Evolutionary conservation across 2,888 invertebrate species (phyloP).

Genomic region (Monochamus alternatus): DNA sequence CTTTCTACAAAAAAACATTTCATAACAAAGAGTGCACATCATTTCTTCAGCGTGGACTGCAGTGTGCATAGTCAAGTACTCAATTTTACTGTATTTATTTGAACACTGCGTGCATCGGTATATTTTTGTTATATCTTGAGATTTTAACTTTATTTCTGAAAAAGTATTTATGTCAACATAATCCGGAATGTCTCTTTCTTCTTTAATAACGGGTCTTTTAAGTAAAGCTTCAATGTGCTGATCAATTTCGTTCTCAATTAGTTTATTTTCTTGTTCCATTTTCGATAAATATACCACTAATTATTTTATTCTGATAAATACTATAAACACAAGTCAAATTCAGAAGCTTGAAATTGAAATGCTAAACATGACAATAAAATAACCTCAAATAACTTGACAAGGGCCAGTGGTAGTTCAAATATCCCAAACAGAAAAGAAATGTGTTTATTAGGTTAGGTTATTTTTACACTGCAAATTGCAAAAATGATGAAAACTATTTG

Average conservation of each 20-base stretch:
- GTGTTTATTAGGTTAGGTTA: too few species aligned
- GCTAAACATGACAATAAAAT: too few species aligned
- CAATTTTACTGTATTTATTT: conserved; percentile 13
- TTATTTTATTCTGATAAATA: too few species aligned
- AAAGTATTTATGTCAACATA: conserved; percentile 9
- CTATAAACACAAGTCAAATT: too few species aligned
- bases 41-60: conserved; percentile 4
- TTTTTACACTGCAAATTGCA: too few species aligned
- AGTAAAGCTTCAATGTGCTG: not conserved
- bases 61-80: conserved; percentile 12
- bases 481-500: conserved; percentile 16
- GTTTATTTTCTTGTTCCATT: not conserved
- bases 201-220: not conserved
- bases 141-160: not conserved
- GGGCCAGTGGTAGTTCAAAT: too few species aligned
- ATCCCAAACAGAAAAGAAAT: too few species aligned
- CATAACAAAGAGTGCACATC: conserved; percentile 8
- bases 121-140: not conserved
- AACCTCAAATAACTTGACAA: too few species aligned
- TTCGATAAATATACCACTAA: not conserved
- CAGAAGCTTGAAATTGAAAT: too few species aligned
- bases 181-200: conserved; percentile 10
- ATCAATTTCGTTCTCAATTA: not conserved
- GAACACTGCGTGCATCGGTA: conserved; percentile 1
- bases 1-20: conserved; percentile 5